Conservation (phyloP, 1,140 invertebrate species). For the Leptestheria dahalacensis region DNA sequence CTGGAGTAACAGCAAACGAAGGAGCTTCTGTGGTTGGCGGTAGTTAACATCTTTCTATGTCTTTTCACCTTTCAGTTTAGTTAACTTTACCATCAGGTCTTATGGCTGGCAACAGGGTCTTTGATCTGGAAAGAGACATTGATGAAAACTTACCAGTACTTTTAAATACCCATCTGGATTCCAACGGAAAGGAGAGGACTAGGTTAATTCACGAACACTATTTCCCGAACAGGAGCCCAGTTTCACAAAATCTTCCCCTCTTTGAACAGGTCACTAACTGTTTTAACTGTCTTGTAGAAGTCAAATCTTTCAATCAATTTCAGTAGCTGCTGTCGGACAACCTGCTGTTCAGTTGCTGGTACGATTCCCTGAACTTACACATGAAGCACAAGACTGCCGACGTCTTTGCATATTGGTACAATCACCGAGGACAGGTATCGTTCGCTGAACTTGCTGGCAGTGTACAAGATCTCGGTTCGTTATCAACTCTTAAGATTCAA, state of each 20-base stretch:
- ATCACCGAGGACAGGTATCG: background rate
- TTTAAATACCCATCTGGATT: background rate
- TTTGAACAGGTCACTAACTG: background rate
- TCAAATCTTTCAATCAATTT: background rate
- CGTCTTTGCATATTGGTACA: background rate
- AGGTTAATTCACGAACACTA: background rate
- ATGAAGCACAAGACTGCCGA: background rate
- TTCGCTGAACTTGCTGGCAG: background rate
- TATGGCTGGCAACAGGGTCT: background rate
- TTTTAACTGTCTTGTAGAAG: too few relatives aligned
- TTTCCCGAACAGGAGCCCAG: background rate
- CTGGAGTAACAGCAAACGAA: slow-evolving; percentile 47
- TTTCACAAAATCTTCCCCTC: background rate
- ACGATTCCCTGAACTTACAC: background rate
- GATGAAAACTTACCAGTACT: background rate
- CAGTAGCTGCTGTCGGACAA: background rate
- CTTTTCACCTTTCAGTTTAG: background rate
- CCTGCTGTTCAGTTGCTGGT: background rate
- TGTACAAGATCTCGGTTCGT: background rate
- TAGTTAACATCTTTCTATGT: slow-evolving; percentile 4
- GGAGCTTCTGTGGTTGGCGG: slow-evolving; percentile 28
- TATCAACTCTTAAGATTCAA: background rate
- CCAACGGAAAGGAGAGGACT: background rate
- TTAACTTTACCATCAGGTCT: background rate
- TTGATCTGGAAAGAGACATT: background rate